Conservation (phyloP, 2,113 vertebrate species). For the Elachura formosa region DNA sequence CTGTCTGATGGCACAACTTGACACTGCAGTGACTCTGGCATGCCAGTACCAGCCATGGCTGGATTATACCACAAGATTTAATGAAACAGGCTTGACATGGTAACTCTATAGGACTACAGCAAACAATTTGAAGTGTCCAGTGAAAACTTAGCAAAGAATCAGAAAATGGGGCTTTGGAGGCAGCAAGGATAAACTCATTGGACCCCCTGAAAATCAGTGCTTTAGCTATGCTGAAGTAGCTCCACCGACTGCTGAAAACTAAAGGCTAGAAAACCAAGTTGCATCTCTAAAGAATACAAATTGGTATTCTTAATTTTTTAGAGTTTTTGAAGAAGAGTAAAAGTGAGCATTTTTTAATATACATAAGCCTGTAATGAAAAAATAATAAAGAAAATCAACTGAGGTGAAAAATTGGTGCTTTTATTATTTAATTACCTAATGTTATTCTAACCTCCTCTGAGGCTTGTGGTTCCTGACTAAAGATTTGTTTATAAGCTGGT, state of each 20-base stretch:
- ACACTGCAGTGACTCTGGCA: accelerated
- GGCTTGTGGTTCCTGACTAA: neutral
- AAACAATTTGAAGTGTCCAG: neutral
- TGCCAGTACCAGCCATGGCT: neutral
- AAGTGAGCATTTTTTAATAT: neutral
- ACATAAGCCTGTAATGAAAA: neutral
- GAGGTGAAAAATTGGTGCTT: neutral
- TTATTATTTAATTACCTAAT: neutral
- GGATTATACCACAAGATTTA: neutral
- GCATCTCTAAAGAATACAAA: neutral
- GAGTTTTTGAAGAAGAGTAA: neutral
- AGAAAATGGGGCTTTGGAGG: neutral
- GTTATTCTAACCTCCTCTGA: neutral
- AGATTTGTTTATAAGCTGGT: neutral
- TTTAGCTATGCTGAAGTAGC: neutral
- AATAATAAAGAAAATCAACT: neutral
- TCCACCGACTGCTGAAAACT: neutral
- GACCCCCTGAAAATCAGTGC: neutral
- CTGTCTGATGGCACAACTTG: neutral
- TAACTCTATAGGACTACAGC: neutral
- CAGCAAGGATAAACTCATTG: neutral
- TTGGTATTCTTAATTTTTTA: neutral
- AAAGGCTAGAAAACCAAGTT: neutral
- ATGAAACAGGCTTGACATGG: neutral
- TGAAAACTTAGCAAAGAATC: neutral